These are phyloP conservation scores for Amphipoea oculea DNA, from an alignment of 2,888 invertebrate genomes.

Conservation along the genomic window DNA sequence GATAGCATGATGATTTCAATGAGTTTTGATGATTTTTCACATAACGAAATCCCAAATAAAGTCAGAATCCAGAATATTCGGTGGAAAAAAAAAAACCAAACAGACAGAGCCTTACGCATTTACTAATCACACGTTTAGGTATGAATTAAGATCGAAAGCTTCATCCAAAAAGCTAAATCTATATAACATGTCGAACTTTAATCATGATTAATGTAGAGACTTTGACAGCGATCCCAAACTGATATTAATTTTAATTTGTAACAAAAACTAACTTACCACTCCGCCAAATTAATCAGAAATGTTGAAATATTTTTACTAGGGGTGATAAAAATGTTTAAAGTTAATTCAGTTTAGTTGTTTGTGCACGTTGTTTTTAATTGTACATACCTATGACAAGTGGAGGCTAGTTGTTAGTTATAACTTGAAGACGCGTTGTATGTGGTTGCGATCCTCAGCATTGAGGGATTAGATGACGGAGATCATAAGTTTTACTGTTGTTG, in stretches of 20 bases:
- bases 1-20: too few relatives aligned
- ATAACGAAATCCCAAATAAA: too few relatives aligned
- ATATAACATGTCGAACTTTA: conserved; percentile 50
- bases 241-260: conserved; percentile 65
- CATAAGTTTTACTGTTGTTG: not conserved
- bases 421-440: not conserved
- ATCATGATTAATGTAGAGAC: conserved; percentile 63
- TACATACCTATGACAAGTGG: not conserved
- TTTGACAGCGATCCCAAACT: conserved; percentile 57
- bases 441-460: not conserved
- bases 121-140: not conserved
- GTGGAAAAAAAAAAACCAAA: not conserved
- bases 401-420: not conserved
- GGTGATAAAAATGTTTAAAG: not conserved
- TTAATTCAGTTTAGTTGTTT: not conserved
- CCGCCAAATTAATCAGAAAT: conserved; percentile 42
- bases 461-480: not conserved
- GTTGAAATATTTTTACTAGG: conserved; percentile 27
- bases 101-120: not conserved
- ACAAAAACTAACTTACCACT: conserved; percentile 57
- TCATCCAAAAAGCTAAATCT: conserved; percentile 42
- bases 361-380: not conserved
- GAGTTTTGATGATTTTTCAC: too few relatives aligned
- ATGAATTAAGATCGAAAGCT: conserved; percentile 24
- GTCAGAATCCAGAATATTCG: too few relatives aligned